Percentiles rank a stretch among this genome's conserved stretches.
phyloP scores from a whole-genome alignment of 2,888 invertebrate genomes.

The Zeuzera pyrina region DNA sequence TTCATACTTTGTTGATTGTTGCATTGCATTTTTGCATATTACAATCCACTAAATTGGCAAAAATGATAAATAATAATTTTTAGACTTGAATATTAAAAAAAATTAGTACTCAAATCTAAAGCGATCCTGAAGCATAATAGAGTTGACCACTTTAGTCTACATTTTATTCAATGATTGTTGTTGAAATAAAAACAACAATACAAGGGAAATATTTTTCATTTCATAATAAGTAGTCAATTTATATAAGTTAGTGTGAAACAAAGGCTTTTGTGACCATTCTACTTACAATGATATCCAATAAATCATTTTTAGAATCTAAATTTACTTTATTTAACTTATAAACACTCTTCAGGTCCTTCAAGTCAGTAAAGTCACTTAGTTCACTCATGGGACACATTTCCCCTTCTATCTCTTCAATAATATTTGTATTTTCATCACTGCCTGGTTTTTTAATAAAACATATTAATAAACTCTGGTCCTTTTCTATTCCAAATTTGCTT shows the following conservation, averaged over 20 bases:
- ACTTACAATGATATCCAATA: constrained; percentile 76
- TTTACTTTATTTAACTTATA: constrained; percentile 75
- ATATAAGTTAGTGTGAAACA: constrained; percentile 39
- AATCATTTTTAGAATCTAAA: constrained; percentile 28
- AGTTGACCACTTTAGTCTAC: no score
- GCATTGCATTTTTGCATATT: no score
- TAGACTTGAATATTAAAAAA: no score
- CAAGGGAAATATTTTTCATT: no score
- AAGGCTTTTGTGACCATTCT: constrained; percentile 78
- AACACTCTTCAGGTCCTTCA: constrained; percentile 63
- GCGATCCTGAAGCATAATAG: no score
- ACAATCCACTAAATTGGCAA: no score
- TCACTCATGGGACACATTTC: constrained; percentile 57
- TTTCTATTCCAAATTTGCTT: constrained; percentile 74
- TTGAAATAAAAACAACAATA: no score
- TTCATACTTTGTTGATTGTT: no score
- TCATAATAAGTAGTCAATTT: no score
- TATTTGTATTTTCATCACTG: constrained; percentile 24
- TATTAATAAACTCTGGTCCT: constrained; percentile 34
- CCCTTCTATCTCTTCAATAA: constrained; percentile 69
- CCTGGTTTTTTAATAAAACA: constrained; percentile 33
- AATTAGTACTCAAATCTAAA: no score
- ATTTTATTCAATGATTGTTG: no score
- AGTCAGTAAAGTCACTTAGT: constrained; percentile 57
- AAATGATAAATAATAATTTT: no score